These are phyloP conservation scores for Chaetura pelagica DNA, from an alignment of 2,113 vertebrate species.

Conservation along the genomic window DNA sequence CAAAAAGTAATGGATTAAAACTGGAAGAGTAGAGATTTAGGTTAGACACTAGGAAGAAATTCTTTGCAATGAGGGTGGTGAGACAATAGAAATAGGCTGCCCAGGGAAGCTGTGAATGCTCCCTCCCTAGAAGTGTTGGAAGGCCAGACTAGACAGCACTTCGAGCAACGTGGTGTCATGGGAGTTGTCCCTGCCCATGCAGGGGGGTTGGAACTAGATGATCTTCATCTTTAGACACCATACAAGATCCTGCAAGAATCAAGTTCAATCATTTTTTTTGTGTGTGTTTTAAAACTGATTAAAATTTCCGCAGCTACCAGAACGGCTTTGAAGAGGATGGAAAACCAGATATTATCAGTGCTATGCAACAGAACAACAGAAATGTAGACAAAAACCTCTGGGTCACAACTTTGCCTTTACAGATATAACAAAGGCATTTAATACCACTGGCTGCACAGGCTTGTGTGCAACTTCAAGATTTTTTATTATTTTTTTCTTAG, in stretches of 20 bases:
- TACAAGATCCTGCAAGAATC: neutral
- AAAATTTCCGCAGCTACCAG: neutral
- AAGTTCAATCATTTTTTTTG: neutral
- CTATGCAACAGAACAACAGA: neutral
- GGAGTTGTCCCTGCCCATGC: no score
- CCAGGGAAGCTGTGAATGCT: no score
- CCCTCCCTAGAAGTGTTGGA: no score
- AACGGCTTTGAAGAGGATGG: neutral
- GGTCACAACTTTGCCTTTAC: neutral
- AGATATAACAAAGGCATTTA: neutral
- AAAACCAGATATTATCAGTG: neutral
- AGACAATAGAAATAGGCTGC: no score
- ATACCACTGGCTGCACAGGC: neutral
- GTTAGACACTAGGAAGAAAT: no score
- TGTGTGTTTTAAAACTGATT: neutral
- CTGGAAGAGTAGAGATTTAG: no score
- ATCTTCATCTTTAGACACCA: neutral
- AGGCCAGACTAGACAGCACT: no score
- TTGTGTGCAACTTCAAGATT: rapidly evolving
- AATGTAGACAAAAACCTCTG: neutral
- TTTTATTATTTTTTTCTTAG: neutral
- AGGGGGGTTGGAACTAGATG: no score
- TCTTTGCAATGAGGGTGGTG: no score
- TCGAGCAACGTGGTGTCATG: no score
- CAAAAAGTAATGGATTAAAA: no score